Percentiles rank a stretch among this genome's conserved stretches.
These are phyloP conservation scores for Falco naumanni DNA, from an alignment of 2,797 vertebrate genomes.

Conservation along the genomic window DNA sequence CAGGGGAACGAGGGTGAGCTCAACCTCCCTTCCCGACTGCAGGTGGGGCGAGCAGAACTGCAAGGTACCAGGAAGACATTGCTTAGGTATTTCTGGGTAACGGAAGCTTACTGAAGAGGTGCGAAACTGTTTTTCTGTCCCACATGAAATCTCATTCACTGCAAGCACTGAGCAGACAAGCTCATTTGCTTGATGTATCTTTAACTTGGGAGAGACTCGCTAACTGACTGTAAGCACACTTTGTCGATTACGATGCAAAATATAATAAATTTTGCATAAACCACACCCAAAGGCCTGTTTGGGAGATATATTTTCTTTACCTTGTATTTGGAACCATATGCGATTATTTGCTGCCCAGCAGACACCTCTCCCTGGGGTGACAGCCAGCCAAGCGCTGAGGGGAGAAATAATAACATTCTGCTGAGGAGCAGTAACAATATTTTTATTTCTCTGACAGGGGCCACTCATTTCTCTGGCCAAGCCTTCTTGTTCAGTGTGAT, in stretches of 20 bases:
- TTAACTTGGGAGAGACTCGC: neutral
- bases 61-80: too few species aligned
- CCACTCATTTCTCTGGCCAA: accelerated
- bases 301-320: neutral
- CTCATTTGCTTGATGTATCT: neutral
- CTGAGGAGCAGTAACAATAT: neutral
- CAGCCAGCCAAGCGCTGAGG: neutral
- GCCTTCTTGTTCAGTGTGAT: neutral
- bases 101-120: neutral
- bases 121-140: accelerated
- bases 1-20: neutral
- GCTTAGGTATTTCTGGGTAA: neutral
- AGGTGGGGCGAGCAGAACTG: neutral
- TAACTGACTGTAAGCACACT: too few species aligned
- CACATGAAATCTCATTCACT: accelerated
- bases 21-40: neutral
- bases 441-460: too few species aligned
- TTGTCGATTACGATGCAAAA: neutral
- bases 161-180: neutral
- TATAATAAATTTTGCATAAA: neutral
- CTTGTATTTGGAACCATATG: too few species aligned
- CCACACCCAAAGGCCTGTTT: neutral
- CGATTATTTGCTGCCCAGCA: neutral
- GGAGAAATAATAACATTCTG: neutral
- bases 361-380: neutral